Evolutionary conservation across 92 coral and sea anemone species (phyloP).

Genomic region (Zoanthus gigantus): DNA sequence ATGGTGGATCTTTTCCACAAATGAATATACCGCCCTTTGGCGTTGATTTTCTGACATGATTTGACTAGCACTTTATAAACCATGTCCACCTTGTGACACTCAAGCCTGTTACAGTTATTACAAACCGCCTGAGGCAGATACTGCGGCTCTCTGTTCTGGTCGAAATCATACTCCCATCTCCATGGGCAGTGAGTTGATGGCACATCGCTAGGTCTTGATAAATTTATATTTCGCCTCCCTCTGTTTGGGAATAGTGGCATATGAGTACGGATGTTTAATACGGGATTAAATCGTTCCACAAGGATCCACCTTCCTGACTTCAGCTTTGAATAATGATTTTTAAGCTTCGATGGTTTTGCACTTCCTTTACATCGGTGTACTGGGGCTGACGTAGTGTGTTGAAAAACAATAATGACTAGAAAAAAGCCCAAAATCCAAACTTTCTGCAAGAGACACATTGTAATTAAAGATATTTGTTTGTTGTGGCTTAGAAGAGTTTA

Average conservation of each 20-base stretch:
- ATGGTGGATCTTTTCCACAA: slow-evolving; percentile 32
- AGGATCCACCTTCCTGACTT: slow-evolving; percentile 23
- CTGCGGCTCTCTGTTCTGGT: slow-evolving; percentile 35
- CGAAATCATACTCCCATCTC: slow-evolving; percentile 51
- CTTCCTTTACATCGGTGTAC: slow-evolving; percentile 5
- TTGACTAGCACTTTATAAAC: slow-evolving; percentile 18
- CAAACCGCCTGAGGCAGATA: slow-evolving; percentile 28
- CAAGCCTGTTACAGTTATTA: slow-evolving; percentile 10
- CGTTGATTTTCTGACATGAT: slow-evolving; percentile 15
- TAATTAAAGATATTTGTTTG: no score
- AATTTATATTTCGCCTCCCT: background rate
- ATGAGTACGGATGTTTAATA: background rate
- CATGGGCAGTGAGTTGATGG: slow-evolving; percentile 34
- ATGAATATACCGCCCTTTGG: background rate
- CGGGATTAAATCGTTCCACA: slow-evolving; percentile 4
- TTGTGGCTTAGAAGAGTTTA: no score
- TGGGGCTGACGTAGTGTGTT: slow-evolving; percentile 7
- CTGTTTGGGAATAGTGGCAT: background rate
- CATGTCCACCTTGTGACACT: slow-evolving; percentile 14
- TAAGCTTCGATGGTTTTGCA: background rate
- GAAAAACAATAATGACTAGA: background rate
- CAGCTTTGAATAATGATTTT: background rate
- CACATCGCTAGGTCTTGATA: slow-evolving; percentile 35
- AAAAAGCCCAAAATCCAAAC: background rate
- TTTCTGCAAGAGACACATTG: slow-evolving; percentile 24